These are phyloP conservation scores for Amphipyra berbera DNA, from an alignment of 2,888 invertebrate species.

Conservation along the genomic window DNA sequence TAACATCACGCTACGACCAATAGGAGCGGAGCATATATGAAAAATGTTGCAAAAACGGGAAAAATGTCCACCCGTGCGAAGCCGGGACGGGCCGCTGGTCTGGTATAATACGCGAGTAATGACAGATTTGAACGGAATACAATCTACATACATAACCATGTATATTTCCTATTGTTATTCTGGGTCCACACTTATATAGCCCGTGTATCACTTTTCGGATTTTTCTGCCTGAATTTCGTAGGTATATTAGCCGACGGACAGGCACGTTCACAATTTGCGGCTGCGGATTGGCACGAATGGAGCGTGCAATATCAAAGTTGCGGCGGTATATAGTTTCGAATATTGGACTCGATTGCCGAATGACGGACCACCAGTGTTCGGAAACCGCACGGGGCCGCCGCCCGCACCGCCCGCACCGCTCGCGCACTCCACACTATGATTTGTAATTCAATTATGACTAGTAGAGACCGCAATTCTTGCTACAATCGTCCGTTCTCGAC, in stretches of 20 bases:
- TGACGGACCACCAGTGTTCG: constrained; percentile 59
- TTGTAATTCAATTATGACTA: constrained; percentile 75
- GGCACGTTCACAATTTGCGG: constrained; percentile 78
- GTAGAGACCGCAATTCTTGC: constrained; percentile 62
- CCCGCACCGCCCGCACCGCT: constrained; percentile 23
- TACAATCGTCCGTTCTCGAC: constrained; percentile 62
- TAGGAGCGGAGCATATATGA: too few relatives aligned
- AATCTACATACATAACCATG: constrained; percentile 26
- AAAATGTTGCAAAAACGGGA: too few relatives aligned
- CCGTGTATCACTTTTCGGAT: constrained; percentile 43
- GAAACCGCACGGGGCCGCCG: constrained; percentile 50
- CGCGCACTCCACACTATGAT: constrained; percentile 53
- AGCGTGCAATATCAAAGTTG: constrained; percentile 74
- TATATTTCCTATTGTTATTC: constrained; percentile 32
- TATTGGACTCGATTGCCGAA: constrained; percentile 67
- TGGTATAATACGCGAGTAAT: constrained; percentile 8
- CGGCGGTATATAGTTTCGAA: constrained; percentile 61
- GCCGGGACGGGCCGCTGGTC: too few relatives aligned
- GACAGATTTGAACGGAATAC: constrained; percentile 16
- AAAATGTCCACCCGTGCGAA: too few relatives aligned
- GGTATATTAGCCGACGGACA: constrained; percentile 68
- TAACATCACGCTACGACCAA: too few relatives aligned
- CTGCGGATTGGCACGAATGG: constrained; percentile 74
- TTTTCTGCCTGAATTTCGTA: constrained; percentile 55
- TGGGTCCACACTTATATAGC: constrained; percentile 19